Conservation (phyloP, 2,113 vertebrate species). For the Nesoenas mayeri region DNA sequence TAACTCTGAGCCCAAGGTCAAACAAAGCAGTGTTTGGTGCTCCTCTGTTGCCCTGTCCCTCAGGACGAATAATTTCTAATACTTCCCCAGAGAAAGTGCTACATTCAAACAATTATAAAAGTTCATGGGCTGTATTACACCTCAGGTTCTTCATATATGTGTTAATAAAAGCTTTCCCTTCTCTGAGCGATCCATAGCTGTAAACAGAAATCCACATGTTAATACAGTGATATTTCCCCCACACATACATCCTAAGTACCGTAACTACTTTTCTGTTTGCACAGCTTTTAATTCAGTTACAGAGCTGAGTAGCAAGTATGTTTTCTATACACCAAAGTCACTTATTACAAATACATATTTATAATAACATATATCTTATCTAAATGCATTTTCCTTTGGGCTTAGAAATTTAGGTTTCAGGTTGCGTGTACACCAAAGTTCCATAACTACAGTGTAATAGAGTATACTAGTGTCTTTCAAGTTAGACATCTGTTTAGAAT, state of each 20-base stretch:
- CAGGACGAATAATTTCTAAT: neutral
- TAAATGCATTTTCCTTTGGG: neutral
- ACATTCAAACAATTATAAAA: neutral
- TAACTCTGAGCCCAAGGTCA: neutral
- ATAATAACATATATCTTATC: neutral
- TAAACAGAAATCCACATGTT: neutral
- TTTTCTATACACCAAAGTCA: neutral
- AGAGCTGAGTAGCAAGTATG: neutral
- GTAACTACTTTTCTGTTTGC: neutral
- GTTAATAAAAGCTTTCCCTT: neutral
- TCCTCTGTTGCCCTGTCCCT: neutral
- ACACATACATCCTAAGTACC: neutral
- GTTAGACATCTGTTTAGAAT: conserved; percentile 60
- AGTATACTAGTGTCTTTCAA: conserved; percentile 6
- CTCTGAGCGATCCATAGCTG: neutral
- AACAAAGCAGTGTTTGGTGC: neutral
- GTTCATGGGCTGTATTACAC: neutral
- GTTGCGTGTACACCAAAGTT: neutral
- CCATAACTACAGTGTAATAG: neutral
- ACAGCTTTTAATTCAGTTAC: neutral
- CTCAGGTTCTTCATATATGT: neutral
- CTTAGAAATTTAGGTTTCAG: neutral
- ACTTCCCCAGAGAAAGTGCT: neutral
- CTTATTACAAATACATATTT: neutral
- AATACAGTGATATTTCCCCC: neutral